Conservation (phyloP, 2,113 vertebrate species). For the Anarrhichthys ocellatus region DNA sequence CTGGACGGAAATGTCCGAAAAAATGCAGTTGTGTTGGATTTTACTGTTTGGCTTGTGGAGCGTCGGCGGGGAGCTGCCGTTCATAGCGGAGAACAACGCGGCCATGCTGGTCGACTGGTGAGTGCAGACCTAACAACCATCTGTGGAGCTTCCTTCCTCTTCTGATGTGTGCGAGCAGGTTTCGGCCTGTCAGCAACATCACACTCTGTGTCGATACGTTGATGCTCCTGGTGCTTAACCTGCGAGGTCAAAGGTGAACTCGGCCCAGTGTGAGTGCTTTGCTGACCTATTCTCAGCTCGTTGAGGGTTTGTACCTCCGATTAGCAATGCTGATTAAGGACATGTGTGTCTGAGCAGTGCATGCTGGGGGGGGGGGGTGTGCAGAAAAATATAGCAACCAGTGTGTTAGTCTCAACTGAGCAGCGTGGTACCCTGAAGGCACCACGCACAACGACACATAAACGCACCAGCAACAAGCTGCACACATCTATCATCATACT, state of each 20-base stretch:
- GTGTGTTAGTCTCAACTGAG: slow-evolving; percentile 7
- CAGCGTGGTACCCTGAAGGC: background rate
- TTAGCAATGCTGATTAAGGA: slow-evolving; percentile 80
- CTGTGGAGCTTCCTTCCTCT: slow-evolving; percentile 25
- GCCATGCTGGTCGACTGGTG: slow-evolving; percentile 96
- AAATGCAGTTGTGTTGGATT: slow-evolving; percentile 88
- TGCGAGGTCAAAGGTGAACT: slow-evolving; percentile 66
- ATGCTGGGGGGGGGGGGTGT: background rate
- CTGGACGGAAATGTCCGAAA: slow-evolving; percentile 72
- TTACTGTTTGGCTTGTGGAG: slow-evolving; percentile 86
- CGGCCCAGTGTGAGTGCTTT: slow-evolving; percentile 45
- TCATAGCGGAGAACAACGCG: slow-evolving; percentile 93
- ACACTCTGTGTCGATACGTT: slow-evolving; percentile 9
- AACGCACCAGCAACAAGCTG: slow-evolving; percentile 37
- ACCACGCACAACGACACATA: background rate
- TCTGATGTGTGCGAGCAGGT: no score
- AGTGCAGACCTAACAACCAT: slow-evolving; percentile 70
- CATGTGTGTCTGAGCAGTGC: slow-evolving; percentile 16
- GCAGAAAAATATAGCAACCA: background rate
- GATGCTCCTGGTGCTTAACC: slow-evolving; percentile 51
- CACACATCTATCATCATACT: slow-evolving; percentile 76
- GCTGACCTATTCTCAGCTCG: slow-evolving; percentile 74
- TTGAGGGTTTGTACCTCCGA: slow-evolving; percentile 80
- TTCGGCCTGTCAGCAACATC: background rate
- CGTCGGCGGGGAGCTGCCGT: slow-evolving; percentile 88